phyloP scores from a whole-genome alignment of 2,113 vertebrate species.

The Lethenteron reissneri region DNA sequence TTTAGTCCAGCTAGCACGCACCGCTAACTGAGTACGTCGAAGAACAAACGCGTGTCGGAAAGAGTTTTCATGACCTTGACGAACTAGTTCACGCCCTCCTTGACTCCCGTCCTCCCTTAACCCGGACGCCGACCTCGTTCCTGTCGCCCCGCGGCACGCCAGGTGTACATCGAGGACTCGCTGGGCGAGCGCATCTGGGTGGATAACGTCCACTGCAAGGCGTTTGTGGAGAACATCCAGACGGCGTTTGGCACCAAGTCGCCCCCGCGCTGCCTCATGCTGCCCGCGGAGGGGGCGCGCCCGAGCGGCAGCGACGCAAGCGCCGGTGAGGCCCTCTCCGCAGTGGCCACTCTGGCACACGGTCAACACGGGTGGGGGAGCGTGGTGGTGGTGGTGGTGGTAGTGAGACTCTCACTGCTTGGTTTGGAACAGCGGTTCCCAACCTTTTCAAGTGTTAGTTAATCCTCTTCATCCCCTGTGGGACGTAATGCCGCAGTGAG shows the following conservation, averaged over 20 bases:
- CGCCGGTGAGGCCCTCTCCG: conserved; percentile 30
- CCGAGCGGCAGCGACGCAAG: conserved; percentile 57
- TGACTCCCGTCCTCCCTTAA: background rate
- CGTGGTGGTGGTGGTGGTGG: too few relatives aligned
- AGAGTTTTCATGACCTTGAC: background rate
- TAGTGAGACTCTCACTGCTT: too few relatives aligned
- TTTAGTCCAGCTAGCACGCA: too few relatives aligned
- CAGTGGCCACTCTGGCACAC: too few relatives aligned
- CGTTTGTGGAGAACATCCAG: conserved; percentile 86
- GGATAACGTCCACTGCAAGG: conserved; percentile 86
- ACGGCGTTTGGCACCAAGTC: conserved; percentile 83
- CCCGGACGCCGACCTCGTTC: background rate
- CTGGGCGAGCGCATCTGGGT: conserved; percentile 93
- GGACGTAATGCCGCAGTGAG: too few relatives aligned
- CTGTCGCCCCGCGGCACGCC: background rate
- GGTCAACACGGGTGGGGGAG: too few relatives aligned
- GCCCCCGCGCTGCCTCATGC: conserved; percentile 74
- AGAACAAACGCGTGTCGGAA: too few relatives aligned
- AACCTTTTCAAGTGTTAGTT: too few relatives aligned
- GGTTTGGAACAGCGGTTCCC: too few relatives aligned
- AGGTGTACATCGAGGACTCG: conserved; percentile 97
- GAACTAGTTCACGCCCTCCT: background rate
- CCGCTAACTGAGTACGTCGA: too few relatives aligned
- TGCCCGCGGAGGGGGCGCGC: conserved; percentile 56
- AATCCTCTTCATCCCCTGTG: too few relatives aligned